Percentiles rank a stretch among this genome's conserved stretches.
Conservation (phyloP, 2,797 vertebrate species). For the Catostomus latipinnis region DNA sequence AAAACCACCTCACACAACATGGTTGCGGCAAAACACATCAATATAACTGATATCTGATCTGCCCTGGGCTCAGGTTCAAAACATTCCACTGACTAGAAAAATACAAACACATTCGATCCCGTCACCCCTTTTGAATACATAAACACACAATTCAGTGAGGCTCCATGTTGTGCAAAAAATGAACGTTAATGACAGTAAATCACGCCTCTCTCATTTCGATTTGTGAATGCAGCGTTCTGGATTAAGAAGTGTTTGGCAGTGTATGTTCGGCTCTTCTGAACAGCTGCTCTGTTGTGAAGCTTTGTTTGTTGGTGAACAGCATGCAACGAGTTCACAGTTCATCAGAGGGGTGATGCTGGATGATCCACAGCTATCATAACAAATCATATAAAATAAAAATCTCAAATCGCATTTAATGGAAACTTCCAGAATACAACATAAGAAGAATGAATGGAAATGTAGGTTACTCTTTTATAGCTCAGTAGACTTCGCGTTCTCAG, state of each 20-base stretch:
- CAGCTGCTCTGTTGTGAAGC: conserved; percentile 30
- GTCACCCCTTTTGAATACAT: conserved; percentile 12
- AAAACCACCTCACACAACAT: conserved; percentile 40
- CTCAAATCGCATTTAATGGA: background rate
- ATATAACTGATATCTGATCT: conserved; percentile 57
- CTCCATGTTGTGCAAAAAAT: background rate
- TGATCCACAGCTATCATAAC: conserved; percentile 48
- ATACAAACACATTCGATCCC: conserved; percentile 68
- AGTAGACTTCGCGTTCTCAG: no score
- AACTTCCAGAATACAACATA: background rate
- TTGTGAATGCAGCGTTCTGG: background rate
- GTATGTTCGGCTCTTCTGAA: background rate
- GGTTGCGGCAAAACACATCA: conserved; percentile 59
- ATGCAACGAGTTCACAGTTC: conserved; percentile 14
- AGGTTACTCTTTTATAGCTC: background rate
- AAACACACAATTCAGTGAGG: background rate
- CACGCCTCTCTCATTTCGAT: background rate
- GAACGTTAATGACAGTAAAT: background rate
- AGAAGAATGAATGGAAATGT: no score
- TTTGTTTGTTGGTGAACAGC: conserved; percentile 43
- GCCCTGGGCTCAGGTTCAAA: conserved; percentile 37
- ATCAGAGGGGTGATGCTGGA: background rate
- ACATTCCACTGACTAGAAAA: conserved; percentile 46
- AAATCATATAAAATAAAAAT: background rate
- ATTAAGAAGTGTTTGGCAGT: background rate